phyloP scores from a whole-genome alignment of 2,797 vertebrate genomes.

The Sebastes cheni region DNA sequence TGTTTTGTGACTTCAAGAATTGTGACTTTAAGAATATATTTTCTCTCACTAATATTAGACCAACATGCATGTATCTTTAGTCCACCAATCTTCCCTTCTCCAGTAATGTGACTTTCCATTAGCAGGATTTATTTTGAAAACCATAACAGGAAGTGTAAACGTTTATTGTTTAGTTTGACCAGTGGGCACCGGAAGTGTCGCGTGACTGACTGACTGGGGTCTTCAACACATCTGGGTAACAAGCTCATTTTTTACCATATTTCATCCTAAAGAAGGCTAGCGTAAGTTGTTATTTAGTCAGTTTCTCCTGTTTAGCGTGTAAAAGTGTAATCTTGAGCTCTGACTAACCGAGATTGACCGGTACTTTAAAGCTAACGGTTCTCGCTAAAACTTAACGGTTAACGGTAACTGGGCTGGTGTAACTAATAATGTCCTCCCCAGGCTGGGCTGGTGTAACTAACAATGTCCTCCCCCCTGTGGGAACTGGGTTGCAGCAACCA shows the following conservation, averaged over 20 bases:
- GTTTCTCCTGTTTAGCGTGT: accelerated
- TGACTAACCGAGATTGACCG: background rate
- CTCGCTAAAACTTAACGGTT: background rate
- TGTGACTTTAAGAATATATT: too few relatives aligned
- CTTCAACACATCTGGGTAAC: constrained; percentile 41
- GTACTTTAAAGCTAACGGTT: background rate
- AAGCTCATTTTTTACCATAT: background rate
- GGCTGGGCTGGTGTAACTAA: too few relatives aligned
- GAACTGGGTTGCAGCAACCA: background rate
- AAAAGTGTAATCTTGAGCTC: accelerated
- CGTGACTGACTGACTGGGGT: constrained; percentile 40
- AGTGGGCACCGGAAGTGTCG: constrained; percentile 50
- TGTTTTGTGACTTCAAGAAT: too few relatives aligned
- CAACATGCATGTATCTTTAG: too few relatives aligned
- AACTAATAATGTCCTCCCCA: background rate
- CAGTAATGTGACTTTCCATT: too few relatives aligned
- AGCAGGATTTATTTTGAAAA: constrained; percentile 52
- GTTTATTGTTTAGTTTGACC: background rate
- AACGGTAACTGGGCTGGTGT: constrained; percentile 4
- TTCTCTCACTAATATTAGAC: too few relatives aligned
- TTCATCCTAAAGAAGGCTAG: accelerated
- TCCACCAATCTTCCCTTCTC: too few relatives aligned
- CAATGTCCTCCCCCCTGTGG: background rate
- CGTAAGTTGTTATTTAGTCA: accelerated
- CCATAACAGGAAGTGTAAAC: background rate